These are phyloP conservation scores for Garrulus glandarius DNA, from an alignment of 2,797 vertebrate genomes.

Conservation along the genomic window DNA sequence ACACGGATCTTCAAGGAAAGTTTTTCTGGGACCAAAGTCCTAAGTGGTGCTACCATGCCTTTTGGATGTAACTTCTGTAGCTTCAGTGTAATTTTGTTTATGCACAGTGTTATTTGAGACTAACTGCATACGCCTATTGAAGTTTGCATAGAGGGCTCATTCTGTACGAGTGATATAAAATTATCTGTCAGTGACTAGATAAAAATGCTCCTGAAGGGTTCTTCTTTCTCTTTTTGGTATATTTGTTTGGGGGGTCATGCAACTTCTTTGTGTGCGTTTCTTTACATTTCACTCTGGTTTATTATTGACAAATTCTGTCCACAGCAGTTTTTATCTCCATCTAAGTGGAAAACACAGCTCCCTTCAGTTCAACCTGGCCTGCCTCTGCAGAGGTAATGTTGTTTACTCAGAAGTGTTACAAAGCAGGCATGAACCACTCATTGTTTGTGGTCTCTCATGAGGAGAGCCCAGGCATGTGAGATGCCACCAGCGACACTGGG, in stretches of 20 bases:
- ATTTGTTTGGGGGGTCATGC: not conserved
- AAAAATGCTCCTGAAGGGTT: not conserved
- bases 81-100: not conserved
- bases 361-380: not conserved
- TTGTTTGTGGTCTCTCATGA: not conserved
- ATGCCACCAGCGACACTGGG: not conserved
- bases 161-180: not conserved
- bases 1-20: not conserved
- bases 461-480: not conserved
- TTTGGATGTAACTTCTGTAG: not conserved
- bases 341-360: not conserved
- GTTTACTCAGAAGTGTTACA: not conserved
- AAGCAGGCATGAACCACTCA: not conserved
- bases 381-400: not conserved
- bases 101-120: not conserved
- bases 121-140: not conserved
- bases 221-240: not conserved
- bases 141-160: not conserved
- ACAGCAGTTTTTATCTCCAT: not conserved
- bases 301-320: not conserved
- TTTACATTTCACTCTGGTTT: not conserved
- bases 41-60: not conserved
- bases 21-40: not conserved
- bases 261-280: not conserved
- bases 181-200: not conserved